Base-by-base conservation (phyloP, 2,113 vertebrate genomes). In the Corythoichthys intestinalis region DNA sequence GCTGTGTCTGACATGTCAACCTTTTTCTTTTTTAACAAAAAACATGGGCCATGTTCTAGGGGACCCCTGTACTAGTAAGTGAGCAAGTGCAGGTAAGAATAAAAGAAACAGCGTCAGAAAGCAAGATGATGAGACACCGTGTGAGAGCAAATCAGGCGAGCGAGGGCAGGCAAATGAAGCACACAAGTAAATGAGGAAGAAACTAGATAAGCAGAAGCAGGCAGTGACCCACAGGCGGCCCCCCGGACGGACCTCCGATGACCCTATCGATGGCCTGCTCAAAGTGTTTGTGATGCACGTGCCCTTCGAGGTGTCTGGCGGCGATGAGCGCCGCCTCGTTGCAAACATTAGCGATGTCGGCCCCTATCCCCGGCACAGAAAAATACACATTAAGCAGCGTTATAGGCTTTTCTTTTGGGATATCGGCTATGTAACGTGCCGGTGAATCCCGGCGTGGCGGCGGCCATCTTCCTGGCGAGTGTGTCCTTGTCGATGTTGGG, bases 281-380 rank as follows among this genome's bases (percentile, higher is more conserved):
- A 60, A 98, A 98, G 79, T 97, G 94, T 70, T 95, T 96, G 83
- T 90, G 90, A 68, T 89, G 91, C 83, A 98, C 94, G 0, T 94
- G 93, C n/a, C 20, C 12, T 46, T 57, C 13, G 20, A 98, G 93
- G 67, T 98, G 93, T 47, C 96, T 91, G 0, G 96, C 96, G 50
- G 96, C 96, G 54, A 98, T 98, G 75, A 98, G 87, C 15, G 96
- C 96, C 13, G 96, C 96, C 89, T 98, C 96, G 28, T 98, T 98
- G 75, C 96, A 98, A 60, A 97, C 94, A 64, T 98, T 98, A 41
- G 96, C 96, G 65, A 98, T 97, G 83, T 98, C 96, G 10, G 96
- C 96, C 72, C 96, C 96, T 98, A 69, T 11, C 5, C 2, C 9
- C 39, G 14, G 4, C 38, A 8, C 59, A 44, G 15, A 61, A 10